Evolutionary conservation across 2,888 invertebrate genomes (phyloP), one percentile per base, ranked within the genome.

Genomic region (Drosophila sordidula): DNA sequence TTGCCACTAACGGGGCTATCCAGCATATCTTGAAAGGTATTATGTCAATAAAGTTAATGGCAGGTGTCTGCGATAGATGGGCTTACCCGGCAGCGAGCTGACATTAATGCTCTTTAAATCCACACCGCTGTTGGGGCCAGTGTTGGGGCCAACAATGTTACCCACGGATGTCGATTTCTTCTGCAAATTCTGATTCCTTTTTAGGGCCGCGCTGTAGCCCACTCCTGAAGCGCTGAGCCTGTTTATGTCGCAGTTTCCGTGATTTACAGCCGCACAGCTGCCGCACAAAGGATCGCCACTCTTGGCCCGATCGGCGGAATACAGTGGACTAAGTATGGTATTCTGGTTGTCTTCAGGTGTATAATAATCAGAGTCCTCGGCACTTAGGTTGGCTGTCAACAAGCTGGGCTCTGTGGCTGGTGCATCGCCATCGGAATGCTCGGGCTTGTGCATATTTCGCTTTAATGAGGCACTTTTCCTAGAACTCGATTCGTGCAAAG

Each of bases 281-380:
- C 64, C 65, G 29, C 78, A 77, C 44, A 87, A 55, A 5, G 82
- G 84, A 65, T 90, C 90, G 41, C 82, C 82, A 26, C 78, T 77
- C 4, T 88, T 80, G 4, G 81, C 73, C 22, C 82, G 82, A 18
- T 89, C 89, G 29, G 90, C 86, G 32, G 91, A 91, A 79, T 93
- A 94, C 76, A 95, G 93, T 61, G 94, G 94, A 80, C 94, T 95
- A 82, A 95, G 93, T 86, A 95, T 94, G 75, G 95, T 94, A 79
- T 95, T 95, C 85, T 94, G 93, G 77, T 95, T 94, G 92, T 96
- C 96, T 91, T 96, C 96, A 26, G 96, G 96, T 39, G 96, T 95
- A 93, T 95, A 96, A 93, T 95, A 96, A 93, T 96, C 96, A 36
- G 96, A 95, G 93, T 96, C 96, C 71, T 95, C 95, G 73, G 94